Evolutionary conservation across 2,888 invertebrate genomes (phyloP).

Genomic region (Disparrhopalites patrizii): DNA sequence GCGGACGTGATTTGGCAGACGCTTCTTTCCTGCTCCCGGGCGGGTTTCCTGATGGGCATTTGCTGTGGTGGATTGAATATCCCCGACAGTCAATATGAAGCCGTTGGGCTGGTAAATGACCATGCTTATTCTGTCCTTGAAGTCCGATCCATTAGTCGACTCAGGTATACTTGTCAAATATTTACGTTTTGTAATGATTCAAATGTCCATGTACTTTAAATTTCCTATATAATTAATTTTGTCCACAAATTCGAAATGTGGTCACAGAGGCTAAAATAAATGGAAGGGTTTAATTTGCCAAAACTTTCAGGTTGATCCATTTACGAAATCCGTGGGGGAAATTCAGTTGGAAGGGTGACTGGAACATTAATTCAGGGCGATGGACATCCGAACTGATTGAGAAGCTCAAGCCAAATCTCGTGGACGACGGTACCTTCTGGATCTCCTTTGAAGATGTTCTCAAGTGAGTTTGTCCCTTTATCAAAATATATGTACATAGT

Average conservation of each 20-base stretch:
- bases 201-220: no score
- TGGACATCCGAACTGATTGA: not conserved
- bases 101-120: not conserved
- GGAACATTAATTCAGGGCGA: not conserved
- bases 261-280: no score
- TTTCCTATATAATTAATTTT: no score
- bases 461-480: no score
- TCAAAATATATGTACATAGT: no score
- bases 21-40: not conserved
- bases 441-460: not conserved
- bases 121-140: conserved; percentile 12
- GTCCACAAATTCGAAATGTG: no score
- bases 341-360: conserved; percentile 8
- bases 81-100: not conserved
- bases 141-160: not conserved
- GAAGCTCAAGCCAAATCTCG: not conserved
- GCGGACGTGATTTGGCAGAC: not conserved
- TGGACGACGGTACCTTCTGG: not conserved
- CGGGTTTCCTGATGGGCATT: conserved; percentile 2
- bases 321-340: conserved; percentile 14
- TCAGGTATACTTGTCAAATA: no score
- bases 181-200: no score
- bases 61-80: not conserved
- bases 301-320: no score
- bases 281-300: no score